A percentile compares a stretch with the other conserved stretches of the same genome.
phyloP scores from a whole-genome alignment of 1,140 invertebrate species.

The Aphidius gifuensis region DNA sequence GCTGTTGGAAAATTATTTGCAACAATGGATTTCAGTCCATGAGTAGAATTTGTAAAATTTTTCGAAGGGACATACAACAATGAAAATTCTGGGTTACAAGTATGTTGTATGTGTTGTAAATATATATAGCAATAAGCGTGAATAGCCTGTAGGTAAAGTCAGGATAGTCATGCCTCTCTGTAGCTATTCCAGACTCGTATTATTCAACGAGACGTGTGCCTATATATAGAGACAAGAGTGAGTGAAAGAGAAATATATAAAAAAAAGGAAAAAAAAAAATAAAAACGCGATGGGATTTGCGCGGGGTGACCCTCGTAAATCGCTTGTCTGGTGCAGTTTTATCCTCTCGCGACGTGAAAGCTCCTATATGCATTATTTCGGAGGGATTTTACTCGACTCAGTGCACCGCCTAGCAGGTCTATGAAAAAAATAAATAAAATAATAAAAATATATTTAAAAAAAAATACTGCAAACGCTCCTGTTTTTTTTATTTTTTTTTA shows the following conservation, averaged over 20 bases:
- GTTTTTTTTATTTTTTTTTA: too few relatives aligned
- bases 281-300: slow-evolving; percentile 16
- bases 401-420: too few relatives aligned
- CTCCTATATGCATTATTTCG: too few relatives aligned
- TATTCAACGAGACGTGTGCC: slow-evolving; percentile 29
- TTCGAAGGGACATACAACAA: slow-evolving; percentile 30
- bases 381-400: too few relatives aligned
- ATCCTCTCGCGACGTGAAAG: slow-evolving; percentile 6
- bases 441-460: too few relatives aligned
- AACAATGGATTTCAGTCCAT: slow-evolving; percentile 23
- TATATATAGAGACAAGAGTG: too few relatives aligned
- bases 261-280: too few relatives aligned
- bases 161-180: not conserved
- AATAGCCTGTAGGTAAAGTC: slow-evolving; percentile 9
- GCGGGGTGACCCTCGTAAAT: slow-evolving; percentile 29
- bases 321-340: slow-evolving; percentile 32
- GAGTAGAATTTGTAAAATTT: slow-evolving; percentile 21
- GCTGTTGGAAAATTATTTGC: slow-evolving; percentile 24
- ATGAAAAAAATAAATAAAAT: too few relatives aligned
- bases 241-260: too few relatives aligned
- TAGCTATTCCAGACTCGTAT: slow-evolving; percentile 16
- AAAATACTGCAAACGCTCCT: too few relatives aligned
- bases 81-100: slow-evolving; percentile 22
- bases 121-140: not conserved
- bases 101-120: not conserved